phyloP scores from a whole-genome alignment of 2,797 vertebrate genomes.

The Enoplosus armatus region DNA sequence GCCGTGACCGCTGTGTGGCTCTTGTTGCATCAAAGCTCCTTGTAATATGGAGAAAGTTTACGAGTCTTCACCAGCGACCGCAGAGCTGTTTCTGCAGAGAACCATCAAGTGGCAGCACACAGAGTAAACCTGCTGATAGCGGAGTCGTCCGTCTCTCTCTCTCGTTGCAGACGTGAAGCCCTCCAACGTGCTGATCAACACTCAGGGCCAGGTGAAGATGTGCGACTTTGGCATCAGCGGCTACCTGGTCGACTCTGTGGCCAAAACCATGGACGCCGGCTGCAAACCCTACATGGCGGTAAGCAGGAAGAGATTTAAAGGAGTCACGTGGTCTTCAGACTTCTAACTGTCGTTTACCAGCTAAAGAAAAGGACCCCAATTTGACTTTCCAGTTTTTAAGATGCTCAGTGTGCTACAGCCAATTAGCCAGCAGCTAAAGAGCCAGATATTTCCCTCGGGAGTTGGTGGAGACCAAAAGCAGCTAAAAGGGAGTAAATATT shows the following conservation, averaged over 20 bases:
- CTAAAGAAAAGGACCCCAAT: too few species aligned
- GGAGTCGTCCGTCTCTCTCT: not conserved
- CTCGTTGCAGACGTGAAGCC: constrained; percentile 92
- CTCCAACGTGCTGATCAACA: constrained; percentile 97
- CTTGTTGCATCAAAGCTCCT: constrained; percentile 1
- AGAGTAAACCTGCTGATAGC: not conserved
- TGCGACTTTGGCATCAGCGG: constrained; percentile 98
- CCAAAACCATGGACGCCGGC: constrained; percentile 97
- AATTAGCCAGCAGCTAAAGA: too few species aligned
- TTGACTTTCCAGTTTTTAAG: too few species aligned
- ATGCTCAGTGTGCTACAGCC: too few species aligned
- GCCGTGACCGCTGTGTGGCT: not conserved
- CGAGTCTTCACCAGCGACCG: not conserved
- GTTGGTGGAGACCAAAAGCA: too few species aligned
- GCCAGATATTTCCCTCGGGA: too few species aligned
- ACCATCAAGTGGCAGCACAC: not conserved
- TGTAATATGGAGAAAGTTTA: not conserved
- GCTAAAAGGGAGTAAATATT: too few species aligned
- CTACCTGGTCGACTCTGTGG: constrained; percentile 97
- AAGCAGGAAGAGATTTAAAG: constrained; percentile 66
- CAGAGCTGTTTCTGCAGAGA: not conserved
- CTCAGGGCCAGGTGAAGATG: constrained; percentile 98
- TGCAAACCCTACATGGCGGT: constrained; percentile 99
- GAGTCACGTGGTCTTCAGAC: too few species aligned
- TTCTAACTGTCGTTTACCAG: too few species aligned